Base-by-base conservation (phyloP, 2,113 vertebrate genomes). In the Nesospiza acunhae region DNA sequence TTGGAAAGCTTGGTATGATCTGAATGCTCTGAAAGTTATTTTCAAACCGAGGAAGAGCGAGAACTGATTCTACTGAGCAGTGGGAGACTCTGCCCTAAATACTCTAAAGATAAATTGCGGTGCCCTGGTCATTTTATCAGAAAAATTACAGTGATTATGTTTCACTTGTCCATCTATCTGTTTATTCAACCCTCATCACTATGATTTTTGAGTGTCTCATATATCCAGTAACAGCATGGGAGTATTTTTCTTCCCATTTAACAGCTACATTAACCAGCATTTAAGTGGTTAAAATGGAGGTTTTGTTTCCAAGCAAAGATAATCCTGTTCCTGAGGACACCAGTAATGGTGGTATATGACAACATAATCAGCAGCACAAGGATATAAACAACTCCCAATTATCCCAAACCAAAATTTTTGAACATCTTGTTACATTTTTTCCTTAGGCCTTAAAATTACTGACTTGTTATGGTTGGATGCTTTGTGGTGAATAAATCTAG, bases 381-480 rank as follows among this genome's bases (percentile, higher is more conserved):
- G 80, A 96, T 94, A 97, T 90, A 97, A 97, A 92, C 86, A 95
- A 94, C 81, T 87, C 93, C 94, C 53, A 78, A 94, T 97, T 94
- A 97, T 96, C 94, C 91, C 75, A 97, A 96, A 95, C 81, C 91
- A 94, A 94, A 75, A 56, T 59, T 95, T 93, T 94, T 94, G 13
- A 97, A 96, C 96, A 96, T 97, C 94, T 97, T 93, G 95, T 96
- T 97, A 87, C 93, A 83, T 77, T 97, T 76, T 97, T 97, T 95
- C 96, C 90, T 87, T 72, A 96, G 89, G 93, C 82, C 85, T 97
- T 96, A 96, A 97, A 97, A 97, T 97, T 97, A 96, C 84, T 59
- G 87, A 96, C 74, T 95, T 95, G 89, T 92, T 98, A 92, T 97
- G 95, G 90, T 96, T 96, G 96, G 90, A 93, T 97, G 94, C 92